Evolutionary conservation across 2,113 vertebrate species (phyloP).

Genomic region (Neoarius graeffei): DNA sequence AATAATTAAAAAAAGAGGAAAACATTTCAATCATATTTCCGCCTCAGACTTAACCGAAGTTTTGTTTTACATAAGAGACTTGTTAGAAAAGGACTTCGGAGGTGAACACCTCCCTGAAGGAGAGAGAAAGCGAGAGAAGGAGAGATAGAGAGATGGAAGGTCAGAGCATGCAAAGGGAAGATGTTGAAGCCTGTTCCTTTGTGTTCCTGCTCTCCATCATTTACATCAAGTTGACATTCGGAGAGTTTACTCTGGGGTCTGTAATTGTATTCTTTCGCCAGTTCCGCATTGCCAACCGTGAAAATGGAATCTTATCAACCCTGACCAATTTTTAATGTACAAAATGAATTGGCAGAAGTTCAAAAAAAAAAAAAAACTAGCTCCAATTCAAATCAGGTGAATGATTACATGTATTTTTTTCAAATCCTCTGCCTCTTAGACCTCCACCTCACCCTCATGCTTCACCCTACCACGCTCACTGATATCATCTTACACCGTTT

Average conservation of each 20-base stretch:
- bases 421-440: conserved; percentile 76
- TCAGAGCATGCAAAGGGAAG: conserved; percentile 46
- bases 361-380: conserved; percentile 86
- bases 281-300: conserved; percentile 99
- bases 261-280: conserved; percentile 99
- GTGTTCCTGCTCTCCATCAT: conserved; percentile 92
- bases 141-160: conserved; percentile 39
- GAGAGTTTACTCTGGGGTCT: conserved; percentile 99
- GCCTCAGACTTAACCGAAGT: background rate
- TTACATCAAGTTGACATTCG: conserved; percentile 99
- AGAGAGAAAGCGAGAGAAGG: conserved; percentile 34
- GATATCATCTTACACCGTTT: conserved; percentile 70
- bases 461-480: conserved; percentile 59
- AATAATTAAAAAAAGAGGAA: background rate
- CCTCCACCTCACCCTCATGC: conserved; percentile 61
- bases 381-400: conserved; percentile 99
- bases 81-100: conserved; percentile 1
- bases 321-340: conserved; percentile 99
- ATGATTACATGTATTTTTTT: conserved; percentile 86
- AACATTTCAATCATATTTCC: background rate
- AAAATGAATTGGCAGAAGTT: conserved; percentile 99
- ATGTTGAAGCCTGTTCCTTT: conserved; percentile 76
- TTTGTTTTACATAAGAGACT: background rate
- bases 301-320: conserved; percentile 99
- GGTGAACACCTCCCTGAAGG: background rate